phyloP scores from a whole-genome alignment of 2,888 invertebrate genomes.

The Amiota mariae region DNA sequence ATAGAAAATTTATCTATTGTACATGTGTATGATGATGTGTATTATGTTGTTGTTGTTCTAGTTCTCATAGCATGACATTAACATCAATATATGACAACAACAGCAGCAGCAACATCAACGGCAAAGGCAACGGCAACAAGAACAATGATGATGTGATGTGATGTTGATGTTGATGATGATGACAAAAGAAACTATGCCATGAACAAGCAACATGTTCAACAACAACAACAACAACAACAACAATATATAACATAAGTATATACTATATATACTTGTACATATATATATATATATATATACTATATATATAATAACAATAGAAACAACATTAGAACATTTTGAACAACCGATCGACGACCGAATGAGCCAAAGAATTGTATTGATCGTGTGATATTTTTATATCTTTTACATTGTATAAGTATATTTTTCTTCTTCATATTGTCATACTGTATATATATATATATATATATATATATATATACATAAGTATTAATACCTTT shows the following conservation, averaged over 20 bases:
- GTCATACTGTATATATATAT: too few relatives aligned
- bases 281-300: neutral
- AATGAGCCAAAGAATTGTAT: constrained; percentile 9
- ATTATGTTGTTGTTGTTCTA: constrained; percentile 24
- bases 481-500: constrained; percentile 56
- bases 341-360: neutral
- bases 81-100: constrained; percentile 29
- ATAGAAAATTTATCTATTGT: neutral
- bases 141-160: neutral
- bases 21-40: neutral
- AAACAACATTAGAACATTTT: neutral
- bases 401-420: neutral
- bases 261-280: neutral
- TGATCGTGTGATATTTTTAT: constrained; percentile 27
- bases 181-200: constrained; percentile 24
- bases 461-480: too few relatives aligned
- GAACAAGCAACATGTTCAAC: constrained; percentile 14
- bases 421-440: neutral
- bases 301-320: neutral
- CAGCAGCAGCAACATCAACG: constrained; percentile 11
- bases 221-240: neutral
- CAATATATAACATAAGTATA: neutral
- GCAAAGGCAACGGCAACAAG: constrained; percentile 10
- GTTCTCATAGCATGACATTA: constrained; percentile 29
- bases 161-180: neutral